These are phyloP conservation scores for Dunckerocampus dactyliophorus DNA, from an alignment of 2,113 vertebrate genomes.

Conservation along the genomic window DNA sequence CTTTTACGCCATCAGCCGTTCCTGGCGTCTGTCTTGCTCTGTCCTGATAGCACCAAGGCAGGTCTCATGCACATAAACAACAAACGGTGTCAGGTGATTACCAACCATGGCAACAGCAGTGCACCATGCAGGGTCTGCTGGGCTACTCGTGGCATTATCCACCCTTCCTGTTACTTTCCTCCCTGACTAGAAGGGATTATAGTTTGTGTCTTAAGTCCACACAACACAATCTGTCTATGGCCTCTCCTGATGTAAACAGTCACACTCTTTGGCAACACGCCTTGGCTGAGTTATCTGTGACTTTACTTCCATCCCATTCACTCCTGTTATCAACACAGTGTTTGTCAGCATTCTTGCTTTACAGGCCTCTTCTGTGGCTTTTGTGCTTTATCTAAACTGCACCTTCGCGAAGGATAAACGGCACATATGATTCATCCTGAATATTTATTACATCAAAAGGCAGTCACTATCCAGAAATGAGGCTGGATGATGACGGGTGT, in stretches of 20 bases:
- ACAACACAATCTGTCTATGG: slow-evolving; percentile 54
- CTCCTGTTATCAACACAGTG: slow-evolving; percentile 25
- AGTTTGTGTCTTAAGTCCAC: slow-evolving; percentile 40
- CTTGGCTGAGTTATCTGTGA: not conserved
- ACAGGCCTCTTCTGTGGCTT: slow-evolving; percentile 4
- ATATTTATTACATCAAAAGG: slow-evolving; percentile 2
- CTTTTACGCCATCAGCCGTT: too few relatives aligned
- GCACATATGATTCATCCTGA: not conserved
- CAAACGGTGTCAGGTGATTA: slow-evolving; percentile 36
- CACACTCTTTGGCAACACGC: not conserved
- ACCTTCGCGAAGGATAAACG: not conserved
- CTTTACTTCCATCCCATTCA: slow-evolving; percentile 7
- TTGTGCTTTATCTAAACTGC: slow-evolving; percentile 5
- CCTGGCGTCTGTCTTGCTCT: too few relatives aligned
- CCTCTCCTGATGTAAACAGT: slow-evolving; percentile 14
- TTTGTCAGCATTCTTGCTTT: slow-evolving; percentile 12
- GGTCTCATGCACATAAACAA: not conserved
- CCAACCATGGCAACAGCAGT: slow-evolving; percentile 24
- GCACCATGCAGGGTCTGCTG: slow-evolving; percentile 28
- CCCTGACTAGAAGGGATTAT: slow-evolving; percentile 51
- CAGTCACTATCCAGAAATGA: not conserved
- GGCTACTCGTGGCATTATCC: slow-evolving; percentile 47
- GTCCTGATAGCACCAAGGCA: not conserved
- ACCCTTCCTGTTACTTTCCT: slow-evolving; percentile 36
- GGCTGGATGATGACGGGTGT: too few relatives aligned